A percentile compares a stretch with the other conserved stretches of the same genome.
Conservation (phyloP, 2,888 invertebrate species). For the Timandra comae region DNA sequence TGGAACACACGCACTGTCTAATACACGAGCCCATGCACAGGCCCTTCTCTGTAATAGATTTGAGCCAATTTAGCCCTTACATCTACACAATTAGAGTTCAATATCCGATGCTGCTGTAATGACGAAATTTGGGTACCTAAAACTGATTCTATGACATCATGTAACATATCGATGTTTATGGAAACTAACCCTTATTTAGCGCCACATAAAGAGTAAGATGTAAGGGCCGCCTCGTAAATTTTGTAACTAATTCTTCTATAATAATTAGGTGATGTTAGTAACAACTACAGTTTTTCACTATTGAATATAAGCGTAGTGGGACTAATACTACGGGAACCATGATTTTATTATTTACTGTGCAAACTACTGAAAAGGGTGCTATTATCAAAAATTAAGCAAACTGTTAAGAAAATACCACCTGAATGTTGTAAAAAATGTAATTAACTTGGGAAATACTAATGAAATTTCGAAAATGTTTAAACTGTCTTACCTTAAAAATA, state of each 20-base stretch:
- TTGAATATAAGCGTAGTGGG: constrained; percentile 28
- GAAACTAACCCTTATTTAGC: too few species aligned
- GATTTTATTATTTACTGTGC: constrained; percentile 21
- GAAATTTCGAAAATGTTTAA: too few species aligned
- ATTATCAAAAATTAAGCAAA: background rate
- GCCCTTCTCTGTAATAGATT: constrained; percentile 63
- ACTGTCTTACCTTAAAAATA: too few species aligned
- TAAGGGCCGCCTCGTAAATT: constrained; percentile 13
- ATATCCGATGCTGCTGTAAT: too few species aligned
- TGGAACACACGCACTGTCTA: constrained; percentile 67
- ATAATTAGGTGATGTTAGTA: constrained; percentile 27
- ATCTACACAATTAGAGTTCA: too few species aligned
- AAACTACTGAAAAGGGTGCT: constrained; percentile 3
- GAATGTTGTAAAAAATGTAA: too few species aligned
- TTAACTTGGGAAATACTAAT: too few species aligned
- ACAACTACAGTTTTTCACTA: constrained; percentile 27
- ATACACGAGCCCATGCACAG: constrained; percentile 72
- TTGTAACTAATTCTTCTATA: background rate
- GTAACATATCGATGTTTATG: too few species aligned
- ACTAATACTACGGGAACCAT: constrained; percentile 14
- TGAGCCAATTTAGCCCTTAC: constrained; percentile 34
- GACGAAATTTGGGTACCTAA: too few species aligned
- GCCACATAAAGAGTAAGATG: constrained; percentile 14
- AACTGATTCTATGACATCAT: too few species aligned
- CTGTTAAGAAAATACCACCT: too few species aligned